Conservation (phyloP, 2,113 vertebrate genomes). For the sheep (Ovis aries) region ARS-UI_Ramb_v3.0 NC_056061.1:16246501-16247000, state of each 20-base stretch:
- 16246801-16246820: background rate
- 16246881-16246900: background rate
- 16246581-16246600: background rate
- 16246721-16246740: background rate
- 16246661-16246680: slow-evolving; percentile 20
- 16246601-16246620: background rate
- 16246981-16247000: background rate
- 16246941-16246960: slow-evolving; percentile 5
- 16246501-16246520: background rate
- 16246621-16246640: background rate
- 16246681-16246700: background rate
- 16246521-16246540: background rate
- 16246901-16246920: slow-evolving; percentile 25
- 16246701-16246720: background rate
- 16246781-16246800: background rate
- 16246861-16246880: slow-evolving; percentile 14
- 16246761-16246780: background rate
- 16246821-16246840: background rate
- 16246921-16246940: slow-evolving; percentile 35
- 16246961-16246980: slow-evolving; percentile 1
- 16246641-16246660: background rate
- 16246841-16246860: background rate
- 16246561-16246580: background rate
- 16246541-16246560: background rate
- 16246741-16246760: background rate